Evolutionary conservation across 1,140 invertebrate genomes (phyloP), one percentile per base, ranked within the genome.

Genomic region (Drosophila varians): DNA sequence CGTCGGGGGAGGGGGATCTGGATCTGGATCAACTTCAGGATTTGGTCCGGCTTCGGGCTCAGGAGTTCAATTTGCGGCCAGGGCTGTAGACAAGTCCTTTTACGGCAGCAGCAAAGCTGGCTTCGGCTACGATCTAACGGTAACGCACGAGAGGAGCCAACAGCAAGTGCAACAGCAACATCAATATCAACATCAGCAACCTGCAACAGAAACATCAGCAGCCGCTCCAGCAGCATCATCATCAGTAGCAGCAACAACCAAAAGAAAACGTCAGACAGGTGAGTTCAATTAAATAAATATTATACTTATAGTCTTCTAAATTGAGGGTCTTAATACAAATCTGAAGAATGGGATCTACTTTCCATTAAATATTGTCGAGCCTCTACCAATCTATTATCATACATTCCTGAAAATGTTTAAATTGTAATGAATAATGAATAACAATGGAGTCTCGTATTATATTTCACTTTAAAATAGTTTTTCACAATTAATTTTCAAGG

Each of bases 231-330:
- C 74, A 47, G 21, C 64, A 42, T 43, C 40, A 42, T 55, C 23
- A 36, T 8, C 74, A 64, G 28, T 68, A 47, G 11, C 64, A 42
- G 48, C 40, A 26, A 60, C 28, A 38, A 87, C 69, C 64, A 86
- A 86, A 58, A 77, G 82, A 74, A 86, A 86, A 38, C 82, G 82
- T 31, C 73, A 86, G 62, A 82, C 56, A 77, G 82, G 82, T 86
- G 60, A 77, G 82, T 70, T 6, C 3, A 3, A 9, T 9, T 21
- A 2, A 21, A 21, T 21, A 21, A 21, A 21, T 21, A 21, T 21
- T 2, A 21, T 21, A 21, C n/a, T 21, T 21, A 21, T 21, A 21
- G n/a, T n/a, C n/a, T n/a, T n/a, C n/a, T n/a, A n/a, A n/a, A n/a
- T n/a, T n/a, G n/a, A n/a, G n/a, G n/a, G n/a, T n/a, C n/a, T n/a